Conservation (phyloP, 2,113 vertebrate genomes). For the Otis tarda region DNA sequence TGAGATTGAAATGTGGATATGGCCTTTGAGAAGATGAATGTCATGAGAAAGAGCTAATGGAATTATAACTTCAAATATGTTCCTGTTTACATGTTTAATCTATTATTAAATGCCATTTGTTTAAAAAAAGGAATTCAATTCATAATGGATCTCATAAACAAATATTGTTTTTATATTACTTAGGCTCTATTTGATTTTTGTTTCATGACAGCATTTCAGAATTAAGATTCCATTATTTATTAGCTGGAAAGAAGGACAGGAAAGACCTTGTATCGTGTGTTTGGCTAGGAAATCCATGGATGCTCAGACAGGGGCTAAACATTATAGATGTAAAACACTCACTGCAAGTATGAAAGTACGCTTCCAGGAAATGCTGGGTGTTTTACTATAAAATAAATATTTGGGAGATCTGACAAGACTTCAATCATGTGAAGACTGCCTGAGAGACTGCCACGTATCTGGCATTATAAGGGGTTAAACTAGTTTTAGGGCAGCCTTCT, state of each 20-base stretch:
- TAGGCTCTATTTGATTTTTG: slow-evolving; percentile 21
- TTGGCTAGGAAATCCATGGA: neutral
- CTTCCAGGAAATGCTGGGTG: neutral
- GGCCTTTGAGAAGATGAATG: neutral
- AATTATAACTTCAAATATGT: neutral
- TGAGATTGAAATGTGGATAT: neutral
- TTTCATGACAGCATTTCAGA: slow-evolving; percentile 12
- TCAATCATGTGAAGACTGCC: neutral
- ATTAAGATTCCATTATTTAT: slow-evolving; percentile 18
- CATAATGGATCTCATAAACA: slow-evolving; percentile 25
- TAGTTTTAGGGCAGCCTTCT: neutral
- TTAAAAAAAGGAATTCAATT: slow-evolving; percentile 17
- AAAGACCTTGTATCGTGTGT: neutral
- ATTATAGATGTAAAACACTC: neutral
- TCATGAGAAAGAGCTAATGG: slow-evolving; percentile 1
- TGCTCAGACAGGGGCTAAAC: neutral
- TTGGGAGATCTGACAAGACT: neutral
- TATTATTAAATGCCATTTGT: slow-evolving; percentile 41
- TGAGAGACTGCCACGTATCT: rapidly evolving
- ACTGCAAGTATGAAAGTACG: rapidly evolving
- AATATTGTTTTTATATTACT: neutral
- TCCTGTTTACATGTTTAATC: slow-evolving; percentile 33
- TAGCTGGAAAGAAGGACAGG: neutral
- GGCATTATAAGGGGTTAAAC: neutral
- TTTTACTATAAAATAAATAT: neutral